Base-by-base conservation (phyloP, 2,888 invertebrate species). In the Chorisops tibialis region DNA sequence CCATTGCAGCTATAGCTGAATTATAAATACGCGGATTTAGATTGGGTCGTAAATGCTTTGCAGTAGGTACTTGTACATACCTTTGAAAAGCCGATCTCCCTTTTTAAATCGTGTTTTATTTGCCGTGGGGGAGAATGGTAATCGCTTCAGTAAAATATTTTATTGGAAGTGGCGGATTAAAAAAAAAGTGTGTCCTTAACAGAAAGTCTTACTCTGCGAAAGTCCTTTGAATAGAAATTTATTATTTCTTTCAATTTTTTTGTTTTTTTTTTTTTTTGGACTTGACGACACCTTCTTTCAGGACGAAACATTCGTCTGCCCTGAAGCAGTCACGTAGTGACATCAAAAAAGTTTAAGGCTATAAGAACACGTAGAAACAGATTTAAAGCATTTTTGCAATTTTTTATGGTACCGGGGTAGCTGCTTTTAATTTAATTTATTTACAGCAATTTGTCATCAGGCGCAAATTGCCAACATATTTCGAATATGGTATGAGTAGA, bases 371-470 rank as follows among this genome's bases (percentile, higher is more conserved):
- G 56, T 56, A 56, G 45, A 56, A 56, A 56, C 56, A 56, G 56
- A 45, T 56, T 45, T 45, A 43, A 56, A 56, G 45, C 56, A 56
- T 56, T 56, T 56, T 56, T 45, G 30, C 43, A 56, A 56, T 56
- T 56, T 56, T 54, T 56, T 56, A 47, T 45, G 30, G 12, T 19
- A 16, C 35, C 56, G 41, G 45, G 22, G 43, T n/a, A 30, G 39
- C 45, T 56, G 45, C 35, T 56, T 56, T 56, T 56, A 56, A 56
- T 56, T 56, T 56, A 56, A 56, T 56, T 56, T 56, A 56, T 56
- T 56, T 56, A 56, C 56, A 43, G 56, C 56, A 56, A 56, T 56
- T 56, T 56, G 56, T 56, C 56, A 56, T 56, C 56, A 43, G 56
- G 56, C 56, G 38, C 56, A 56, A 56, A 56, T 56, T 56, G 43